Evolutionary conservation across 2,797 vertebrate species (phyloP), one percentile per base, ranked within the genome.

Genomic region (Denticeps clupeoides): DNA sequence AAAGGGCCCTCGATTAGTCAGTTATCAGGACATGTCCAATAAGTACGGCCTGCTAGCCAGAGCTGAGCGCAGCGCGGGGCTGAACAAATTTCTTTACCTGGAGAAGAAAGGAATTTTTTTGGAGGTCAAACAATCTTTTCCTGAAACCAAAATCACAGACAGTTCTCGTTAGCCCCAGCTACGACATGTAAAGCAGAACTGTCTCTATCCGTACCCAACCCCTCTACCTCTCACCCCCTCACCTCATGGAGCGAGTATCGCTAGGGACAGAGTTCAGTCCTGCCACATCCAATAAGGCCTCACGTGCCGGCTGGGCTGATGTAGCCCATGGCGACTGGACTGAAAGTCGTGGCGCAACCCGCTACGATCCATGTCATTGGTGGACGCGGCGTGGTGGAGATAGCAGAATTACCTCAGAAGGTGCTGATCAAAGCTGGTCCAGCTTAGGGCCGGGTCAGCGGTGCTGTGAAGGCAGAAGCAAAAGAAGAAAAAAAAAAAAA

Each of bases 241-340:
- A 62, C 53, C 49, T 56, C 29, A 10, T 16, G 12, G 13, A 60
- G 46, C 44, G 32, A 44, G 25, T 49, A 33, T 35, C 37, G 50
- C 15, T 26, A 38, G 52, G 24, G 41, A 41, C 49, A 56, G 42
- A 54, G 59, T 59, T 65, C 63, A 62, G 45, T 45, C 37, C 61
- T 56, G 57, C 56, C 60, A 65, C 37, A 62, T 40, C 59, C 51
- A 49, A 62, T 62, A 59, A 65, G 55, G 33, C 26, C 10, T 57
- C 56, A 62, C 33, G 55, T 31, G 37, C 48, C 41, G 46, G 8
- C 41, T 41, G 28, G 45, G 43, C 41, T 25, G 37, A 43, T 45
- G 23, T 47, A 1, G 63, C 63, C 59, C 3, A 48, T 47, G 59
- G 59, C 59, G 49, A 59, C 51, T 46, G 47, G 40, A 58, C 31